phyloP scores from a whole-genome alignment of 1,140 invertebrate genomes.

The Chrysopa pallens region DNA sequence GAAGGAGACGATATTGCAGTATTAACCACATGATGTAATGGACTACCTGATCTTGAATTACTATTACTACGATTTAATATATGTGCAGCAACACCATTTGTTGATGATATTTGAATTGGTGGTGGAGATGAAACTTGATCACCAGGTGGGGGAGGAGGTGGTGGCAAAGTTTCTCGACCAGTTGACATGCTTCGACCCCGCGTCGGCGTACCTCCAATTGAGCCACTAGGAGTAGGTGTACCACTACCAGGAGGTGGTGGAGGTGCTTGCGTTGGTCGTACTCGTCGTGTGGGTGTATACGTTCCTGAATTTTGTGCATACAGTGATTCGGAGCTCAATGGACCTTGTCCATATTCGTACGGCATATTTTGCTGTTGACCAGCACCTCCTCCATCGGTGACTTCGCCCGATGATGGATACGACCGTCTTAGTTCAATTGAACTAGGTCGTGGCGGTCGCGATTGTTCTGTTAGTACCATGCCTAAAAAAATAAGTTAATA shows the following conservation, averaged over 20 bases:
- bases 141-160: conserved; percentile 69
- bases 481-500: conserved; percentile 22
- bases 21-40: conserved; percentile 14
- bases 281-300: conserved; percentile 31
- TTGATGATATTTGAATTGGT: neutral
- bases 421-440: conserved; percentile 54
- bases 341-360: conserved; percentile 19
- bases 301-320: conserved; percentile 20
- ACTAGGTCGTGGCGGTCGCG: conserved; percentile 47
- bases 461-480: conserved; percentile 25
- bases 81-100: conserved; percentile 24
- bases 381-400: conserved; percentile 29
- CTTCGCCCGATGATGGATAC: conserved; percentile 34
- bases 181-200: conserved; percentile 44
- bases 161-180: conserved; percentile 57
- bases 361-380: conserved; percentile 14
- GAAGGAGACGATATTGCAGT: neutral
- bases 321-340: conserved; percentile 19
- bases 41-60: conserved; percentile 15
- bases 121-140: conserved; percentile 29
- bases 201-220: conserved; percentile 38
- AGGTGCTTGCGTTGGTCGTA: conserved; percentile 66
- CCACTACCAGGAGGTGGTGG: conserved; percentile 61
- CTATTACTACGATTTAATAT: conserved; percentile 21
- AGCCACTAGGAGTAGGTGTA: conserved; percentile 45